Base-by-base conservation (phyloP, 2,113 vertebrate species). In the Candoia aspera region DNA sequence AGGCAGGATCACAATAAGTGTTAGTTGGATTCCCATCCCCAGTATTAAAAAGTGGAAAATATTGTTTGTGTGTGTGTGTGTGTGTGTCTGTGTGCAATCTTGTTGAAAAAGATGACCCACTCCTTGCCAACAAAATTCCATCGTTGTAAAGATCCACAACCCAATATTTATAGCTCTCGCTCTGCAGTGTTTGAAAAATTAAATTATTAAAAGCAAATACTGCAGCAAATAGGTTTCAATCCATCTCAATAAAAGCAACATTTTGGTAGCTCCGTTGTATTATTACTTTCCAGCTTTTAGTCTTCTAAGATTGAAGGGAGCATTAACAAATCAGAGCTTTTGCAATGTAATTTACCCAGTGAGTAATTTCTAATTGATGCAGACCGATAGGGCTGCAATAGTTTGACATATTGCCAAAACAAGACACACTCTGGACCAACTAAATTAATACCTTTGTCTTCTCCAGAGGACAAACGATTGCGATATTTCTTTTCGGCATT, bases 171-270 rank as follows among this genome's bases (percentile, higher is more conserved):
- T 97, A 94, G 37, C 84, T 95, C 57, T 97, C 11, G 15, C 90
- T 97, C 95, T 94, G 88, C 91, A 94, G 90, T 96, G 95, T 97
- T 97, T 97, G 96, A 97, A 96, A 98, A 97, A 98, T 98, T 97
- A 97, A 98, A 98, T 97, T 98, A 97, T 98, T 98, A 98, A 98
- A 98, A 97, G 96, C 95, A 98, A 98, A 98, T 97, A 98, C 97
- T 97, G 95, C 96, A 97, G 95, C 96, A 97, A 98, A 98, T 97
- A 98, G 94, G 91, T 96, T 97, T 94, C 96, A 95, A 98, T 98
- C 96, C 95, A 97, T 97, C 97, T 98, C 96, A 97, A 97, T 98
- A 96, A 97, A 97, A 97, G 94, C 95, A 97, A 96, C 95, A 96
- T 98, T 97, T 97, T 89, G 92, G 95, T 97, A 94, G 97, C 94